Base-by-base conservation (phyloP, 2,888 invertebrate species). In the Tenthredo amoena region DNA sequence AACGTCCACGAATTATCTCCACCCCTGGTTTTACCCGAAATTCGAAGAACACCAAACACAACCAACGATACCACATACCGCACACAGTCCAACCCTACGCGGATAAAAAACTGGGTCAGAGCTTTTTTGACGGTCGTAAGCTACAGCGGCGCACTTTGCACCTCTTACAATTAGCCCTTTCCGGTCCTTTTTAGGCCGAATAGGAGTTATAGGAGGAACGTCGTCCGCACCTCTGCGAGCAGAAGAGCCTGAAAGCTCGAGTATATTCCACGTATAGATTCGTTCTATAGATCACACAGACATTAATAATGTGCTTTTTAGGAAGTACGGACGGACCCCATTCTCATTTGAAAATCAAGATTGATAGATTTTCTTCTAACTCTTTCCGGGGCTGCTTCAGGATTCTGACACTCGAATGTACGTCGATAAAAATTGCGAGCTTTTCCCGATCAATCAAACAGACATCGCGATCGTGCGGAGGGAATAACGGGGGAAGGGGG, bases 31-130 rank as follows among this genome's bases (percentile, higher is more conserved):
- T 74, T 15, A 55, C 7, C 31, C 55, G 40, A 50, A 50, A 77
- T 77, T 15, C 34, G 55, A 77, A 43, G 74, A 43, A 40, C 74
- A 43, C 43, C 43, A 55, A 21, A 26, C 62, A 21, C 62, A 21
- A 62, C 62, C 76, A 26, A n/a, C 76, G 3, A n/a, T 47, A 34
- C 40, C 21, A 1, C 55, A 55, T 50, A 3, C 77, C 77, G 55
- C 18, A 50, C 26, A 50, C 9, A 18, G 50, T 50, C 50, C 77
- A 18, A 34, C 55, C n/a, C 43, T 74, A 9, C n/a, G 43, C 9
- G 12, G 31, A 34, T 34, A 68, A 71, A 81, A 12, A 81, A 81
- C 58, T 81, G 62, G 81, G 81, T 58, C 62, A 81, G 40, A 40
- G 62, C 40, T 81, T 55, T 55, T 55, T 62, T 40, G 62, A 62